phyloP scores from a whole-genome alignment of 2,888 invertebrate species.

The Pterostichus niger region DNA sequence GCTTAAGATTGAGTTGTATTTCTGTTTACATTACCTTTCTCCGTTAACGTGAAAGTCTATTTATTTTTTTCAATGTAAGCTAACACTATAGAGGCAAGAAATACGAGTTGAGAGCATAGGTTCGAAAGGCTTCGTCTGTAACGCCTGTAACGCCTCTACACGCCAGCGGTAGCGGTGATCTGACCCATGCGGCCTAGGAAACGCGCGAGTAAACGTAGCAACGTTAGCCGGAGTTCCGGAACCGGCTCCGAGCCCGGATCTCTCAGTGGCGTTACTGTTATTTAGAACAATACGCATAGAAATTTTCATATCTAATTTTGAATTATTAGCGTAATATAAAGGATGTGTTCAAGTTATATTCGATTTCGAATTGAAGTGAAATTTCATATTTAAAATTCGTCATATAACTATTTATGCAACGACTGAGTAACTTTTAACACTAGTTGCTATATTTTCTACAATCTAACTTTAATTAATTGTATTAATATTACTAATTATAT shows the following conservation, averaged over 20 bases:
- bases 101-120: conserved; percentile 21
- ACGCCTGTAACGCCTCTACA: neutral
- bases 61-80: conserved; percentile 22
- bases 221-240: conserved; percentile 1
- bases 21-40: conserved; percentile 5
- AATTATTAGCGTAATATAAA: too few species aligned
- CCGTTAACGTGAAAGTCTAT: conserved; percentile 3
- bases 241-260: neutral
- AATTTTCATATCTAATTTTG: too few species aligned
- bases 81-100: neutral
- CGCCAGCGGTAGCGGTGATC: neutral
- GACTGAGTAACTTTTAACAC: too few species aligned
- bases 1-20: neutral
- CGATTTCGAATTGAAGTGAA: too few species aligned
- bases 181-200: conserved; percentile 31
- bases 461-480: too few species aligned
- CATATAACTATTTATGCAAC: too few species aligned
- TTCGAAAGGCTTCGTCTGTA: neutral
- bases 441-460: too few species aligned
- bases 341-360: too few species aligned
- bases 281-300: too few species aligned
- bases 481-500: too few species aligned
- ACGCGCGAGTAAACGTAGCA: conserved; percentile 46
- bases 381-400: too few species aligned
- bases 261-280: neutral